Base-by-base conservation (phyloP, 1,140 invertebrate species). In the Trichogramma pretiosum region DNA sequence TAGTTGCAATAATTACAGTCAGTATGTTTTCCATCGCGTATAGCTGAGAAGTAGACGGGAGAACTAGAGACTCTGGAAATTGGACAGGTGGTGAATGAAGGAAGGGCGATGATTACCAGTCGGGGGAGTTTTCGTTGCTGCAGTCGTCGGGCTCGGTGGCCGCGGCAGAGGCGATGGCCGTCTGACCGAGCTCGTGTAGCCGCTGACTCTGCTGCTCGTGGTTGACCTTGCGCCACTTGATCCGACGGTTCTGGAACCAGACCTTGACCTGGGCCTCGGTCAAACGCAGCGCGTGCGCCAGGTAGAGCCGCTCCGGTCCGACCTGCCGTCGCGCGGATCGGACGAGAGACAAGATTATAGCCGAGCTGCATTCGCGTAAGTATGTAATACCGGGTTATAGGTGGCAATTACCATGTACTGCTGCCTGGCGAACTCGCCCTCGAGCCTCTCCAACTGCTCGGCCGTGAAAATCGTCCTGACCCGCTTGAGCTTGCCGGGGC, bases 171-270 rank as follows among this genome's bases (percentile, higher is more conserved):
- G 57, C 49, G 33, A 59, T 36, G 26, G 80, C 55, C 38, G 46
- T 53, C 58, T 85, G 80, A 54, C 87, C 82, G 41, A 85, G 74
- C 14, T 89, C 77, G 0, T 87, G 85, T 22, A 92, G 72, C 40
- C 87, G 76, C 53, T 93, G 89, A 62, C 93, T 90, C 28, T 92
- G 90, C 51, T 92, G 77, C 63, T 94, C 92, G 57, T 93, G 71
- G 56, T 93, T 89, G 57, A 93, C 86, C 60, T 96, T 96, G 17
- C 93, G 75, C 91, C 91, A 95, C 75, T 96, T 96, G 52, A 96
- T 97, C 22, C 93, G 77, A 18, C 93, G 76, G 67, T 97, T 97
- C 71, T 95, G 93, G 65, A 96, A 97, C 93, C 93, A 96, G 1
- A 97, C 93, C 70, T 97, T 97, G 0, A 96, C 90, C 78, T 92